A percentile compares a stretch with the other conserved stretches of the same genome.
phyloP scores from a whole-genome alignment of 2,113 vertebrate genomes.

The Phrynocephalus versicolor region DNA sequence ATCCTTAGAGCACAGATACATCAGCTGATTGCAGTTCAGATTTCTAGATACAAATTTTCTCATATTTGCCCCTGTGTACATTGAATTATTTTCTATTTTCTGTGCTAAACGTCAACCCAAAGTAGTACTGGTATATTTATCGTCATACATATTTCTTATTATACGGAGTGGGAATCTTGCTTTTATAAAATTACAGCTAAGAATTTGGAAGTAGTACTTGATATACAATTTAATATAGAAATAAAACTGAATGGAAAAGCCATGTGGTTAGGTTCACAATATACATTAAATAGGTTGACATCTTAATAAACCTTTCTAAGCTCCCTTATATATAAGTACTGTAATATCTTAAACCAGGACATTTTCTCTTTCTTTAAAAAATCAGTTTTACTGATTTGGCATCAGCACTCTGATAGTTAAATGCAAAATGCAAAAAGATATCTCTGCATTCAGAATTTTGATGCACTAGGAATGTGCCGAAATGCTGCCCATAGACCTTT shows the following conservation, averaged over 20 bases:
- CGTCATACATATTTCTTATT: too few relatives aligned
- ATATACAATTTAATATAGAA: conserved; percentile 11
- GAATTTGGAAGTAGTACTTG: not conserved
- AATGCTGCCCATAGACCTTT: too few relatives aligned
- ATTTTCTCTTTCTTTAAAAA: not conserved
- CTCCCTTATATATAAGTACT: not conserved
- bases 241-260: not conserved
- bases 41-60: not conserved
- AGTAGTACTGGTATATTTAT: not conserved
- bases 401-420: not conserved
- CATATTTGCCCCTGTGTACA: not conserved
- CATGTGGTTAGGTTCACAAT: conserved; percentile 12
- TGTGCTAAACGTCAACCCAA: conserved; percentile 14
- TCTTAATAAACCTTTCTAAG: conserved; percentile 4
- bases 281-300: not conserved
- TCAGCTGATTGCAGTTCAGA: not conserved
- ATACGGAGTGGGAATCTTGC: too few relatives aligned
- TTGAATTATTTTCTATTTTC: not conserved
- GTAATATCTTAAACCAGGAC: not conserved
- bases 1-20: not conserved
- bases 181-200: not conserved
- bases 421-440: not conserved
- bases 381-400: not conserved
- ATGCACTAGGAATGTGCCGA: too few relatives aligned
- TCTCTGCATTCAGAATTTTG: not conserved